Evolutionary conservation across 1,140 invertebrate genomes (phyloP).

Genomic region (Xylocopa sonorina): DNA sequence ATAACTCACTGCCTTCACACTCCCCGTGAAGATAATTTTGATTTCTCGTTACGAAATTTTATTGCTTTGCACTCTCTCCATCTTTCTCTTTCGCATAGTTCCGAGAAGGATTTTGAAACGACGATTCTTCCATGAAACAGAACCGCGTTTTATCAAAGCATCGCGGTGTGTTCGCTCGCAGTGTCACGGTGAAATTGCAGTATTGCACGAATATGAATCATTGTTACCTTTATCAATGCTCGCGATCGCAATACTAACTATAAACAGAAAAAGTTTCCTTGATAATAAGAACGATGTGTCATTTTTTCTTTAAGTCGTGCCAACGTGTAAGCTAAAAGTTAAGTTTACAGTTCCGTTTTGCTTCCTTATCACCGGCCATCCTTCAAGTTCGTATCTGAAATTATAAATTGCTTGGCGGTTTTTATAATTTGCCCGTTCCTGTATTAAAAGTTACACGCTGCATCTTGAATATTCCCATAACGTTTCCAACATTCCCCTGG

Average conservation of each 20-base stretch:
- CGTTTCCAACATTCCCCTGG: background rate
- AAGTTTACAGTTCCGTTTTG: too few species aligned
- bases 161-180: too few species aligned
- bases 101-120: conserved; percentile 20
- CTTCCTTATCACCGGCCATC: too few species aligned
- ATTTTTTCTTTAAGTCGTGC: too few species aligned
- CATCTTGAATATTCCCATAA: too few species aligned
- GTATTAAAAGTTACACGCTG: too few species aligned
- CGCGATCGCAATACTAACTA: background rate
- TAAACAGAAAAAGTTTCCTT: too few species aligned
- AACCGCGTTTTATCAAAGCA: background rate
- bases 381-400: too few species aligned
- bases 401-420: too few species aligned
- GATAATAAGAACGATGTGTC: too few species aligned
- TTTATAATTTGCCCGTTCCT: too few species aligned
- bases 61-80: background rate
- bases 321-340: too few species aligned
- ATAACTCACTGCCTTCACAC: conserved; percentile 37
- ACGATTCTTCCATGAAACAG: background rate
- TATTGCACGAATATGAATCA: conserved; percentile 12
- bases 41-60: conserved; percentile 39
- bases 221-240: background rate
- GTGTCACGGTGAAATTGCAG: background rate
- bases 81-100: background rate
- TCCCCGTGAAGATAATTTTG: conserved; percentile 29